Conservation (phyloP, 2,113 vertebrate species). For the Osmerus eperlanus region DNA sequence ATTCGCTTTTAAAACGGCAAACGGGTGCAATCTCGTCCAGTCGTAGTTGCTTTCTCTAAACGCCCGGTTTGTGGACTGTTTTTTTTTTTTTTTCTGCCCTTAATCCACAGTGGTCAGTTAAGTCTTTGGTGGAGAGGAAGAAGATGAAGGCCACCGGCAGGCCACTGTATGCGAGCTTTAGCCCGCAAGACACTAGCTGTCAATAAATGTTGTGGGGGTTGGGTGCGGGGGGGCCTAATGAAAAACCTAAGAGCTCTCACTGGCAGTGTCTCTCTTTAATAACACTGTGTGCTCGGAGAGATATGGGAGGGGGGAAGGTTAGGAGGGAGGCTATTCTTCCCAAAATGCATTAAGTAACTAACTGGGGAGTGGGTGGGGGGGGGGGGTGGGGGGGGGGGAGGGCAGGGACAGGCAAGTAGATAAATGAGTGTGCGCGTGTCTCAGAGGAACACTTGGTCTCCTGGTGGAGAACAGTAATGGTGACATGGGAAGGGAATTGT, state of each 20-base stretch:
- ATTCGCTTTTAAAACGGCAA: no score
- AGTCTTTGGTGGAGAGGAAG: background rate
- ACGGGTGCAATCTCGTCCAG: no score
- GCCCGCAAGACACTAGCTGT: background rate
- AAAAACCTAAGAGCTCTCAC: slow-evolving; percentile 2
- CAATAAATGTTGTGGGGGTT: slow-evolving; percentile 2
- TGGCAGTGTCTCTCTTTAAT: slow-evolving; percentile 9
- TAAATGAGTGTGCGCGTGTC: background rate
- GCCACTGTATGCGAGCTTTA: no score
- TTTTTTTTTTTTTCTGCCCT: background rate
- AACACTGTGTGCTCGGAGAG: background rate
- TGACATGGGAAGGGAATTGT: background rate
- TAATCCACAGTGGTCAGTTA: background rate
- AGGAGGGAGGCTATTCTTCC: slow-evolving; percentile 9
- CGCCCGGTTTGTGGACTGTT: no score
- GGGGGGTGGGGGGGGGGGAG: no score
- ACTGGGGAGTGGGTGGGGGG: no score
- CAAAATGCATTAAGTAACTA: slow-evolving; percentile 22
- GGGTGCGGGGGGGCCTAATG: background rate
- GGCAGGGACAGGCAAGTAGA: no score
- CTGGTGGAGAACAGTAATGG: background rate
- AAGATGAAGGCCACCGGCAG: no score
- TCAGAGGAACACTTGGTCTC: background rate
- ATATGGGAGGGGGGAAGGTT: background rate
- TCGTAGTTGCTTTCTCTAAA: no score